Evolutionary conservation across 2,888 invertebrate genomes (phyloP), one percentile per base, ranked within the genome.

Genomic region (Chironomus riparius): DNA sequence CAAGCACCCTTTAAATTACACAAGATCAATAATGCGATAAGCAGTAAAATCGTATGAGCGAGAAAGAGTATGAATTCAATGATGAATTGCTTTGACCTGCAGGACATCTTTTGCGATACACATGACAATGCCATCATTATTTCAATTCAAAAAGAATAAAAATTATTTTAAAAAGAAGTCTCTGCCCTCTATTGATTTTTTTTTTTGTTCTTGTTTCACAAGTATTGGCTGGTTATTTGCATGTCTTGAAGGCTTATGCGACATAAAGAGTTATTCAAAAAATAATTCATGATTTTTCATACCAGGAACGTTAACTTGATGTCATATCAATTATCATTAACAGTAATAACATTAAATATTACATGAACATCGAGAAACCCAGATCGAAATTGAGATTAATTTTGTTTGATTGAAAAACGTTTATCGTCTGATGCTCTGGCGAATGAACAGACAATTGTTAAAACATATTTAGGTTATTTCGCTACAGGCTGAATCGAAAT

Each of bases 311-410:
- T 38, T 38, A 38, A 56, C 18, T 56, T 56, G 56, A 56, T 56
- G 38, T 21, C 24, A 24, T 24, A 38, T 61, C 72, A 72, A 72
- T 72, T 62, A 72, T 72, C 72, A 72, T 72, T 72, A 72, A 15
- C 72, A 62, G 72, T 62, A 61, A 72, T 72, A 72, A 72, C 72
- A 72, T 28, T 72, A 72, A 72, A 61, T 18, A 56, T 70, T 70
- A 50, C 18, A 56, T 56, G 18, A 56, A 70, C 70, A 47, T 69
- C 47, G 24, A 24, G 6, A 47, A 70, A 21, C 10, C 21, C 24
- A 65, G 22, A 65, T 65, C 15, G 56, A 56, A 15, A 21, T 7
- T 38, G 47, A 24, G 72, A 62, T 72, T 47, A 62, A 56, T 56
- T 56, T 38, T 61, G 38, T 62, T 72, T 62, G 72, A 62, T 72